These are phyloP conservation scores for Eciton burchellii DNA, from an alignment of 1,140 invertebrate genomes.

Conservation along the genomic window DNA sequence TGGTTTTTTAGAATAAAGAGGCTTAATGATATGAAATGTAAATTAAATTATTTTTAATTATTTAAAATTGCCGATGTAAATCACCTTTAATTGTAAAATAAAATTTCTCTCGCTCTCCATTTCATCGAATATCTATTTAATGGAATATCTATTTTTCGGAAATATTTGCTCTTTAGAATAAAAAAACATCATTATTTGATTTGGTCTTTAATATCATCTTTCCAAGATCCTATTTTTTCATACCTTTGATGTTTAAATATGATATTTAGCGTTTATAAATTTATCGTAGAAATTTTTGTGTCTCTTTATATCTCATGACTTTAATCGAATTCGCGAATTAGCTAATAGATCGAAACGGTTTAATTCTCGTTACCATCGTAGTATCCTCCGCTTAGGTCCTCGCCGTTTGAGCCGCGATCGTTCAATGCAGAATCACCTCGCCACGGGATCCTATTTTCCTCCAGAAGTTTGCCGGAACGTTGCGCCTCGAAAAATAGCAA, in stretches of 20 bases:
- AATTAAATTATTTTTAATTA: slow-evolving; percentile 32
- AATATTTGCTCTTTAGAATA: no score
- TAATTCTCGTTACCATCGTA: slow-evolving; percentile 86
- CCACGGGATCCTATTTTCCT: slow-evolving; percentile 87
- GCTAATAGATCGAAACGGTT: neutral
- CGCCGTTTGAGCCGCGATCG: slow-evolving; percentile 86
- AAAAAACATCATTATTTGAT: no score
- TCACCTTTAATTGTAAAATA: no score
- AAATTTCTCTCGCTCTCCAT: no score
- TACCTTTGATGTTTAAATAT: no score
- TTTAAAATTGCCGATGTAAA: no score
- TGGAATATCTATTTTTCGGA: no score
- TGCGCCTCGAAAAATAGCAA: slow-evolving; percentile 89
- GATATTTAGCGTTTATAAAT: no score
- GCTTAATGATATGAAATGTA: neutral
- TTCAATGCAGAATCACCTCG: slow-evolving; percentile 87
- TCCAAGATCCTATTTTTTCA: no score
- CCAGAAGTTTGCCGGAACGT: slow-evolving; percentile 87
- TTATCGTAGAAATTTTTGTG: neutral
- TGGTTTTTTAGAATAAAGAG: neutral
- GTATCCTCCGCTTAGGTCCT: slow-evolving; percentile 89
- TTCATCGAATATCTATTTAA: no score
- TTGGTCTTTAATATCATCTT: no score
- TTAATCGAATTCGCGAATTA: neutral
- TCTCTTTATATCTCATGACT: no score